A percentile compares a stretch with the other conserved stretches of the same genome.
Conservation (phyloP, 2,797 vertebrate species). For the Acrossocheilus wenchowensis region DNA sequence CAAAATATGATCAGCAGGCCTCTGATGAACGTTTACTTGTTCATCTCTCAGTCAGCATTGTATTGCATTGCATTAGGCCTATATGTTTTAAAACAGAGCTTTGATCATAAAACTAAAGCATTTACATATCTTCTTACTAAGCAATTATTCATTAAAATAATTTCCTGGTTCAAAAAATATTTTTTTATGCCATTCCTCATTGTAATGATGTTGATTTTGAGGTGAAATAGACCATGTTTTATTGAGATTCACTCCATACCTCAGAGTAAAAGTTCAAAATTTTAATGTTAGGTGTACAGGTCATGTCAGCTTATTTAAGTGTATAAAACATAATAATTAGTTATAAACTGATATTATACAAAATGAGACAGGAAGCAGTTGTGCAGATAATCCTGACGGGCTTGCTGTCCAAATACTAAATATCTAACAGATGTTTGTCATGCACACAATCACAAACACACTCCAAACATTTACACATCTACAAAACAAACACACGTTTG, state of each 20-base stretch:
- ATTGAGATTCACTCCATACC: background rate
- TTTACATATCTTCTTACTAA: too few relatives aligned
- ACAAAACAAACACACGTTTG: background rate
- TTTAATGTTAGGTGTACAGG: background rate
- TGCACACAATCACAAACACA: conserved; percentile 14
- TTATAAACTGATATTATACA: background rate
- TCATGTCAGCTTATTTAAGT: background rate
- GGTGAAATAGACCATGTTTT: background rate
- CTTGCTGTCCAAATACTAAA: background rate
- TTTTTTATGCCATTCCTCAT: background rate
- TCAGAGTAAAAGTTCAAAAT: background rate
- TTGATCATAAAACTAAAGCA: too few relatives aligned
- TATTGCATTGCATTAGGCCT: background rate
- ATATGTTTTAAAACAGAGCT: too few relatives aligned
- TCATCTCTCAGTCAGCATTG: background rate
- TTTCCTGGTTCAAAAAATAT: background rate
- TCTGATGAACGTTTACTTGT: background rate
- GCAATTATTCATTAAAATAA: background rate
- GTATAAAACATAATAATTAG: background rate
- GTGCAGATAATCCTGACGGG: background rate
- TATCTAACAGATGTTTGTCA: background rate
- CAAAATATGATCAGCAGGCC: too few relatives aligned
- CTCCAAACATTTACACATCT: background rate
- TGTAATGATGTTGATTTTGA: background rate
- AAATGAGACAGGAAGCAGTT: background rate